These are phyloP conservation scores for Hystrix brachyura DNA, from an alignment of 2,113 vertebrate species.

Conservation along the genomic window DNA sequence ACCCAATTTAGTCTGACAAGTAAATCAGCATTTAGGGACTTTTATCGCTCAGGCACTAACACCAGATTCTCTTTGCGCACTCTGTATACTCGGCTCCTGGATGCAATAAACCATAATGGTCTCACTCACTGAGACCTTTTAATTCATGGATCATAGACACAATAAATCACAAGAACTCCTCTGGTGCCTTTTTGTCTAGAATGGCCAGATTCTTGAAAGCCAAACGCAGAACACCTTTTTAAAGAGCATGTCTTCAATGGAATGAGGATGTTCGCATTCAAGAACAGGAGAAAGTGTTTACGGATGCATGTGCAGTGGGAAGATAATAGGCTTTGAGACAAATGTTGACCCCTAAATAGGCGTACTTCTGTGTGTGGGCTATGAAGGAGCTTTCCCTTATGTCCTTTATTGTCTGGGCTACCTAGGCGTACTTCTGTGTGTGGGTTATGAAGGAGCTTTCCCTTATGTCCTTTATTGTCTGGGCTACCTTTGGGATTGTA, in stretches of 20 bases:
- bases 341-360: background rate
- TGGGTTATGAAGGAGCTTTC: background rate
- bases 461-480: background rate
- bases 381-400: background rate
- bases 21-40: conserved; percentile 8
- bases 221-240: conserved; percentile 48
- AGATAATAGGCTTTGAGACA: background rate
- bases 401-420: background rate
- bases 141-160: conserved; percentile 76
- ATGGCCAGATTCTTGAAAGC: conserved; percentile 61
- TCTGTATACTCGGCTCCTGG: conserved; percentile 1
- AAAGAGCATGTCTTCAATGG: background rate
- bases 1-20: background rate
- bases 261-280: background rate
- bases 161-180: conserved; percentile 73
- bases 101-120: conserved; percentile 69
- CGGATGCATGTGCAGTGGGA: background rate
- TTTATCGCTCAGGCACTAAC: background rate
- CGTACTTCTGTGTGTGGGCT: background rate
- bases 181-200: conserved; percentile 68
- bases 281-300: conserved; percentile 6
- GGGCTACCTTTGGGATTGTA: background rate
- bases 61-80: background rate
- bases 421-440: background rate
- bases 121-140: conserved; percentile 67